These are phyloP conservation scores for Momotus momota DNA, from an alignment of 2,797 vertebrate species.

Conservation along the genomic window DNA sequence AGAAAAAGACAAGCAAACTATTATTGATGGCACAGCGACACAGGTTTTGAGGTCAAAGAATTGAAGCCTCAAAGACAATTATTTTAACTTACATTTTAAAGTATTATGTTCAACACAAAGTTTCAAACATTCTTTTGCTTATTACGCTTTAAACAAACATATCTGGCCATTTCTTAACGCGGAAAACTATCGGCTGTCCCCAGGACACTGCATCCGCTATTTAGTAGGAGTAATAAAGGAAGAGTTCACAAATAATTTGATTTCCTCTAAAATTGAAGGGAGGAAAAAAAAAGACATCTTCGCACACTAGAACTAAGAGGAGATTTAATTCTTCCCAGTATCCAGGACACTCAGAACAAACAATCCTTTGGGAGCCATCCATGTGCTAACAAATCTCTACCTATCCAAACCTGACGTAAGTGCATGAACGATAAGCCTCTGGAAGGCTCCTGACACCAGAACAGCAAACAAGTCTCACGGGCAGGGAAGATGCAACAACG, in stretches of 20 bases:
- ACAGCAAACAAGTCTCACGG: not conserved
- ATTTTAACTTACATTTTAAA: not conserved
- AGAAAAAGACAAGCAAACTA: not conserved
- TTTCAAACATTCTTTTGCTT: not conserved
- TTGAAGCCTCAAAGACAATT: not conserved
- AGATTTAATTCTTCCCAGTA: not conserved
- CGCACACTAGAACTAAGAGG: fast-evolving
- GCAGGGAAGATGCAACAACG: not conserved
- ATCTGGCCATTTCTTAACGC: fast-evolving
- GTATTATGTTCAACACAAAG: not conserved
- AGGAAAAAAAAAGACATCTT: fast-evolving
- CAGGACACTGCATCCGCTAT: not conserved
- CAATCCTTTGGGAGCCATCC: not conserved
- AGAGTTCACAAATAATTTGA: not conserved
- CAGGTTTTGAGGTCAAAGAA: not conserved
- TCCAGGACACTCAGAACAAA: not conserved
- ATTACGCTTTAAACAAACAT: not conserved
- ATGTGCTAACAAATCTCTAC: not conserved
- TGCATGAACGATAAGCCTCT: fast-evolving
- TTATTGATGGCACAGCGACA: fast-evolving
- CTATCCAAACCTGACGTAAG: fast-evolving
- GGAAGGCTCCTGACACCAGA: not conserved
- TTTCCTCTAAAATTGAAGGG: not conserved
- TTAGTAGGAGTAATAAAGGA: not conserved
- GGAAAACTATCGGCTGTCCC: not conserved